Percentiles rank a stretch among this genome's conserved stretches.
phyloP scores from a whole-genome alignment of 2,113 vertebrate species.

The Lethenteron reissneri region DNA sequence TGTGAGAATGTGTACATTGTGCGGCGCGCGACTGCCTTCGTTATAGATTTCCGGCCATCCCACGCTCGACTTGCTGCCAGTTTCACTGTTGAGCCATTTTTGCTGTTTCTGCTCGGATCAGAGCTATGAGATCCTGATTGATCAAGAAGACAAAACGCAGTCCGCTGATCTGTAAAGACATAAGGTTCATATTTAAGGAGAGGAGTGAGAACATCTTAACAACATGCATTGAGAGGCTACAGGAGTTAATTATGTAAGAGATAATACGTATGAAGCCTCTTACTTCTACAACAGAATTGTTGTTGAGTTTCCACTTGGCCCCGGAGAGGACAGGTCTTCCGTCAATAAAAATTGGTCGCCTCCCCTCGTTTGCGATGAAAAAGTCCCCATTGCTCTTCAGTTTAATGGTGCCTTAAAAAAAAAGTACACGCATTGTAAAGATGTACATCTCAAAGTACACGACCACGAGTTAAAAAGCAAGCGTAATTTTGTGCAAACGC shows the following conservation, averaged over 20 bases:
- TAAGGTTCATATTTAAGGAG: no score
- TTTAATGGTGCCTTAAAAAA: conserved; percentile 54
- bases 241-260: no score
- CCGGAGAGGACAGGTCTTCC: conserved; percentile 68
- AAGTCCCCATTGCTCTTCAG: conserved; percentile 84
- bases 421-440: background rate
- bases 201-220: no score
- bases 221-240: no score
- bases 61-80: no score
- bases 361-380: conserved; percentile 76
- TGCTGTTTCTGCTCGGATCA: conserved; percentile 78
- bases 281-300: conserved; percentile 84
- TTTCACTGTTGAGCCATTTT: conserved; percentile 63
- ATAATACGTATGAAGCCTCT: conserved; percentile 6
- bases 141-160: conserved; percentile 87
- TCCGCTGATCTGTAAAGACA: conserved; percentile 44
- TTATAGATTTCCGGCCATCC: no score
- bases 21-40: no score
- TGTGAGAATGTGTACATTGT: no score
- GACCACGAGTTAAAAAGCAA: conserved; percentile 1
- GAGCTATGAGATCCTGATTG: conserved; percentile 75
- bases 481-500: background rate
- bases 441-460: no score
- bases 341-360: conserved; percentile 70
- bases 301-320: conserved; percentile 84